A percentile compares a stretch with the other conserved stretches of the same genome.
Evolutionary conservation across 1,140 invertebrate genomes (phyloP).

Genomic region (Dinothrombium tinctorium): DNA sequence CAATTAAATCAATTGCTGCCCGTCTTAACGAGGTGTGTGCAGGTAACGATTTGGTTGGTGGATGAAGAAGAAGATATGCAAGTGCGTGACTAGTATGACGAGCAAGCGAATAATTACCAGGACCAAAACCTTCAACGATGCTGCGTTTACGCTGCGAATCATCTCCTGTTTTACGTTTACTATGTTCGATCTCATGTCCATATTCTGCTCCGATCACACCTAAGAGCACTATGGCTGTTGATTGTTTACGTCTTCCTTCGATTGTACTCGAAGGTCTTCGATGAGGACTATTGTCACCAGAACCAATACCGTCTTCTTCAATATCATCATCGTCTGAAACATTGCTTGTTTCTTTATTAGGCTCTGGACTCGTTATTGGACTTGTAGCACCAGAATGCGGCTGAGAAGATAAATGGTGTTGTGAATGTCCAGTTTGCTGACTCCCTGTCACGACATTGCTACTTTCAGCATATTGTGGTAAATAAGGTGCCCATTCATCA

Average conservation of each 20-base stretch:
- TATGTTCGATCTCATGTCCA: slow-evolving; percentile 27
- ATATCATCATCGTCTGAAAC: not conserved
- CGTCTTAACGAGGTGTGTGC: slow-evolving; percentile 65
- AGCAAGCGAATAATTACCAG: slow-evolving; percentile 61
- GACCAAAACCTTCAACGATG: slow-evolving; percentile 67
- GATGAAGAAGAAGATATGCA: slow-evolving; percentile 71
- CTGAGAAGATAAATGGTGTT: not conserved
- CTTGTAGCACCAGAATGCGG: not conserved
- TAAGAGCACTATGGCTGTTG: slow-evolving; percentile 81
- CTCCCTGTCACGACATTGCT: not conserved
- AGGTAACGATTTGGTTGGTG: slow-evolving; percentile 50
- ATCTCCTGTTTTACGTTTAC: slow-evolving; percentile 21
- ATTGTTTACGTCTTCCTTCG: slow-evolving; percentile 78
- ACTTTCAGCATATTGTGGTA: slow-evolving; percentile 56
- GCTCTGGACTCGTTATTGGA: not conserved
- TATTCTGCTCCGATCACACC: slow-evolving; percentile 96
- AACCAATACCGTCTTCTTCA: slow-evolving; percentile 7
- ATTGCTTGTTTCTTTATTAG: not conserved
- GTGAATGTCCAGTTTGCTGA: not conserved
- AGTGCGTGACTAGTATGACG: slow-evolving; percentile 74
- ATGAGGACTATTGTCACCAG: slow-evolving; percentile 19
- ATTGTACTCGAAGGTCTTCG: slow-evolving; percentile 55
- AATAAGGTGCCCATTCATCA: slow-evolving; percentile 78
- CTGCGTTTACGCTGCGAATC: slow-evolving; percentile 38
- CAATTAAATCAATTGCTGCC: slow-evolving; percentile 83